phyloP scores from a whole-genome alignment of 2,113 vertebrate genomes.

The Sminthopsis crassicaudata region DNA sequence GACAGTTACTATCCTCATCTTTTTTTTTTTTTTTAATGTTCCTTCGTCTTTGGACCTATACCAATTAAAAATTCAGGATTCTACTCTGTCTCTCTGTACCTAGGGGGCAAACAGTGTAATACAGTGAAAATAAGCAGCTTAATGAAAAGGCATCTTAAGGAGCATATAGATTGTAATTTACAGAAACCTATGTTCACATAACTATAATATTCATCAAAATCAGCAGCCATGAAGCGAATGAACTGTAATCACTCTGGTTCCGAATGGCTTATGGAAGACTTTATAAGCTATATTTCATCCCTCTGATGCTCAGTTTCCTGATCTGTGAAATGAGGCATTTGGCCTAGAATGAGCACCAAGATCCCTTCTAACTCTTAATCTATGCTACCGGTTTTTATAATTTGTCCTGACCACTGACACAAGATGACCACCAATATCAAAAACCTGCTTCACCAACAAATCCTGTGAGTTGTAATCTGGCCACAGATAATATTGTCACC shows the following conservation, averaged over 20 bases:
- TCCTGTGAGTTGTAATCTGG: not conserved
- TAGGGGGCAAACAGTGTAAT: not conserved
- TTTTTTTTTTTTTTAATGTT: not conserved
- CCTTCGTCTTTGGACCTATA: not conserved
- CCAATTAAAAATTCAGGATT: not conserved
- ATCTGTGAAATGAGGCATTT: not conserved
- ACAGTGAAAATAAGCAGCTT: not conserved
- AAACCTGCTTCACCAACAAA: not conserved
- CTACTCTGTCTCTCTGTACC: not conserved
- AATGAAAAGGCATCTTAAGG: not conserved
- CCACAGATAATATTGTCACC: not conserved
- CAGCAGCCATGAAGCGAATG: not conserved
- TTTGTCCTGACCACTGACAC: not conserved
- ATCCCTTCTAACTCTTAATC: not conserved
- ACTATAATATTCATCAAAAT: not conserved
- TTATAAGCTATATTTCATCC: not conserved
- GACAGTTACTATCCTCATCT: not conserved
- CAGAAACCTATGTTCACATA: not conserved
- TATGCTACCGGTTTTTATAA: not conserved
- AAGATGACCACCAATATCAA: not conserved
- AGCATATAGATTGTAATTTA: not conserved
- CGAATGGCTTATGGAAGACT: not conserved
- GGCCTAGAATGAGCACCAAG: not conserved
- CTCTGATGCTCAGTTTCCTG: not conserved
- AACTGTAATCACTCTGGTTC: not conserved